A percentile compares a stretch with the other conserved stretches of the same genome.
phyloP scores from a whole-genome alignment of 2,113 vertebrate species.

The Syngnathus typhle region DNA sequence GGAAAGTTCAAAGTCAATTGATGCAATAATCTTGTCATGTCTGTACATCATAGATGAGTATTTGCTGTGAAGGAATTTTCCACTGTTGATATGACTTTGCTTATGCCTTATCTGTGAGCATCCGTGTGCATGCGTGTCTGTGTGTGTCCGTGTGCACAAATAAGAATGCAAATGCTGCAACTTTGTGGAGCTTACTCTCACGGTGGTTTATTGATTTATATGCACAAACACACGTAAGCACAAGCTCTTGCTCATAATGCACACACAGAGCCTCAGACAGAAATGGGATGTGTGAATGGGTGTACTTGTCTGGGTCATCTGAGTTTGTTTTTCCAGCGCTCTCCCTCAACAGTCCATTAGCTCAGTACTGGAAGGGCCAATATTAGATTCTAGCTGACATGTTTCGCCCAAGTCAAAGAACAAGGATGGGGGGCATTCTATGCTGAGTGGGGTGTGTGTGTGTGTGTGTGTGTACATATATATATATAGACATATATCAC shows the following conservation, averaged over 20 bases:
- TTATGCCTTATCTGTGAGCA: neutral
- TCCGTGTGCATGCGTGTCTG: neutral
- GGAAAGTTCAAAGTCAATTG: slow-evolving; percentile 16
- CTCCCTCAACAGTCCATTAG: slow-evolving; percentile 69
- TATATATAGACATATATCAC: slow-evolving; percentile 30
- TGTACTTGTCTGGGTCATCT: slow-evolving; percentile 58
- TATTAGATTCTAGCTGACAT: slow-evolving; percentile 64
- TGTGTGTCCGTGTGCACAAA: slow-evolving; percentile 11
- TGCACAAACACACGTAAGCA: slow-evolving; percentile 14
- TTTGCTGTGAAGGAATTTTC: slow-evolving; percentile 2
- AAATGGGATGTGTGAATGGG: slow-evolving; percentile 59
- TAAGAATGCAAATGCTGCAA: slow-evolving; percentile 21
- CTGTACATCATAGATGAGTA: slow-evolving; percentile 2
- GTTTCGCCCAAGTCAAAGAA: slow-evolving; percentile 59
- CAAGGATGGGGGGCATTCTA: slow-evolving; percentile 54
- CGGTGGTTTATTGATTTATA: slow-evolving; percentile 54
- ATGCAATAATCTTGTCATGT: slow-evolving; percentile 2
- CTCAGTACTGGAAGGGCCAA: slow-evolving; percentile 56
- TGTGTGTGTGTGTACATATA: too few species aligned
- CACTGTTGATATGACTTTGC: neutral
- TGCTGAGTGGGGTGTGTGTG: slow-evolving; percentile 57
- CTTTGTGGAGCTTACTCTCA: slow-evolving; percentile 27
- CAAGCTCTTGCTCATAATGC: slow-evolving; percentile 24
- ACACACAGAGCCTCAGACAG: slow-evolving; percentile 13
- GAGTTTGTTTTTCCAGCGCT: slow-evolving; percentile 60